Evolutionary conservation across 2,113 vertebrate genomes (phyloP), one percentile per base, ranked within the genome.

Genomic region (Synchiropus splendidus): DNA sequence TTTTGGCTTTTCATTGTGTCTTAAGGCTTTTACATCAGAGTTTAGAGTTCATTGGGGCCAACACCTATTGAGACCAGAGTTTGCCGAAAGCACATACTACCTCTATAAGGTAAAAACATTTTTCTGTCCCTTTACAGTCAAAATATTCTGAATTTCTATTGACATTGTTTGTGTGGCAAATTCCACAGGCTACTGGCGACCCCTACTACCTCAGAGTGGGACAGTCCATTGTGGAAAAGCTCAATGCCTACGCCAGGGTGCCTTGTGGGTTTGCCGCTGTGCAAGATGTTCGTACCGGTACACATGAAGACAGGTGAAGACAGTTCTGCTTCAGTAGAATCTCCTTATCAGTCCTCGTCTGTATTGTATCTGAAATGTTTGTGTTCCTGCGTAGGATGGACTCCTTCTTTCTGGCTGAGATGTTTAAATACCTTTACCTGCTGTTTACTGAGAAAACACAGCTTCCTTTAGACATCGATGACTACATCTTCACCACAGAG

Each of bases 51-150:
- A 99, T 32, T 99, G 95, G 95, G 94, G 93, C 63, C 95, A 99
- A 75, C 94, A 99, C 61, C 89, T 94, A 16, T 79, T 99, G 67
- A 86, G 95, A 64, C 95, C 95, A 55, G 95, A 99, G 75, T 99
- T 99, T 88, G 94, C 94, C 49, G 95, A 99, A 77, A 98, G 95
- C 78, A 98, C 94, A 40, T 99, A 99, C 70, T 99, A 98, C 86
- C 84, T 99, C 57, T 98, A 94, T 62, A 98, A 98, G 84, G 95
- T 92, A 63, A 61, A 27, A 5, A 5, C 8, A 27, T 27, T 27
- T 27, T 27, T 1, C 10, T 13, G 1, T 27, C 21, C 8, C 8
- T 27, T 27, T 27, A 27, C 21, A 27, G n/a, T n/a, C n/a, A n/a
- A n/a, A 27, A 27, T 40, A 10, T n/a, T 18, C 11, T 14, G 39